A percentile compares a stretch with the other conserved stretches of the same genome.
Evolutionary conservation across 2,797 vertebrate genomes (phyloP).

Genomic region (Pogoniulus pusillus): DNA sequence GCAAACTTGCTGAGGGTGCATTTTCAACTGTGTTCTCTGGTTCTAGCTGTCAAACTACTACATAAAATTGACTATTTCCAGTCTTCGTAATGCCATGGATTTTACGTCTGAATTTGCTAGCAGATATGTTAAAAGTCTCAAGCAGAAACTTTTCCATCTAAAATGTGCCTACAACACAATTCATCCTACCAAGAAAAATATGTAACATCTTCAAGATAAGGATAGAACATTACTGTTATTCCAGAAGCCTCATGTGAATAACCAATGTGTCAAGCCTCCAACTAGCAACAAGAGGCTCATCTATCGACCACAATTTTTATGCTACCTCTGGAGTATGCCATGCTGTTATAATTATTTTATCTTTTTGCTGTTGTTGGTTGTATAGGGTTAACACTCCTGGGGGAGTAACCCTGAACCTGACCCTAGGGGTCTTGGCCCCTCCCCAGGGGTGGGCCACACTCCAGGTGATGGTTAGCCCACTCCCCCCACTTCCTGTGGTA

Average conservation of each 20-base stretch:
- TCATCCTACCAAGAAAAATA: neutral
- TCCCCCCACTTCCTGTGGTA: too few relatives aligned
- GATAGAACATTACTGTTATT: constrained; percentile 16
- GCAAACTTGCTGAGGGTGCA: too few relatives aligned
- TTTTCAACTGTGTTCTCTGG: neutral
- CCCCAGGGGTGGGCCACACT: too few relatives aligned
- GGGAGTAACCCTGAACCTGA: too few relatives aligned
- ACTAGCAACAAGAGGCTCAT: neutral
- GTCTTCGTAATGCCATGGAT: neutral
- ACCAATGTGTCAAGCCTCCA: neutral
- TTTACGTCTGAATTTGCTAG: neutral
- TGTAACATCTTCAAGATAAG: neutral
- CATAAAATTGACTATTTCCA: neutral
- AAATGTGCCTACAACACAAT: neutral
- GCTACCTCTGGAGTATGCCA: neutral
- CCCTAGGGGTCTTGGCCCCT: too few relatives aligned
- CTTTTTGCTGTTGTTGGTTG: too few relatives aligned
- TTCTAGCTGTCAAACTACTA: neutral
- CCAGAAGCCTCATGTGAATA: neutral
- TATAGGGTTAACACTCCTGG: too few relatives aligned
- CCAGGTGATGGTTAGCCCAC: too few relatives aligned
- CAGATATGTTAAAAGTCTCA: neutral
- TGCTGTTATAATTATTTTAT: neutral
- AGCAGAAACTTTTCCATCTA: neutral
- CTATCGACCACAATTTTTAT: neutral